Percentiles rank a stretch among this genome's conserved stretches.
phyloP scores from a whole-genome alignment of 2,113 vertebrate genomes.

The Xiphophorus maculatus region DNA sequence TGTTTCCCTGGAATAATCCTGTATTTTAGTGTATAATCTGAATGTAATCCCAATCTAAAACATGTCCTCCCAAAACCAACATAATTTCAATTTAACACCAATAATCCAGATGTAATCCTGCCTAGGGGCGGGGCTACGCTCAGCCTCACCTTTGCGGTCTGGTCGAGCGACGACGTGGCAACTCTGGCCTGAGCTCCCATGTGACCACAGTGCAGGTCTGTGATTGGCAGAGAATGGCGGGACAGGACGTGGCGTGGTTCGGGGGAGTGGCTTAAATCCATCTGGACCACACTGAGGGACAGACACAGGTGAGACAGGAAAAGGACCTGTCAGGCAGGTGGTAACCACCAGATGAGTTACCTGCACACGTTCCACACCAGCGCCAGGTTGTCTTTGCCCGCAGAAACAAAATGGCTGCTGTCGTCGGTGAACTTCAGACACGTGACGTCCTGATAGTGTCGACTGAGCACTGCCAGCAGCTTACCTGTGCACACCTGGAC shows the following conservation, averaged over 20 bases:
- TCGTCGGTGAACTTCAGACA: constrained; percentile 93
- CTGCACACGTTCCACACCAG: constrained; percentile 92
- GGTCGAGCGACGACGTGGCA: constrained; percentile 90
- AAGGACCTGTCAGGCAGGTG: background rate
- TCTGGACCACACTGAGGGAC: constrained; percentile 87
- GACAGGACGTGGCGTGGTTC: constrained; percentile 91
- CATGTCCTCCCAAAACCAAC: too few species aligned
- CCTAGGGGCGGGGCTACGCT: too few species aligned
- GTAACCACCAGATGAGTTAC: constrained; percentile 68
- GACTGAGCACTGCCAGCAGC: constrained; percentile 87
- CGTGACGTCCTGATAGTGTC: constrained; percentile 94
- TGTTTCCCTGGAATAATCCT: too few species aligned
- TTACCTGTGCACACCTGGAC: constrained; percentile 90
- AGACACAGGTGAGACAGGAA: too few species aligned
- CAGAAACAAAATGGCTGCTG: constrained; percentile 93
- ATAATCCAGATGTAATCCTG: background rate
- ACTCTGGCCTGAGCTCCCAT: constrained; percentile 89
- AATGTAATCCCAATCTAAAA: too few species aligned
- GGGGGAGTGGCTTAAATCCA: constrained; percentile 81
- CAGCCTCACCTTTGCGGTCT: constrained; percentile 89
- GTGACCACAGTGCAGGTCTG: constrained; percentile 91
- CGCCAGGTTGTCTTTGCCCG: constrained; percentile 92
- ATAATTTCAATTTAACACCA: background rate
- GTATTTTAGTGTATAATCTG: too few species aligned
- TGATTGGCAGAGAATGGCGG: constrained; percentile 92